Evolutionary conservation across 2,797 vertebrate genomes (phyloP).

Genomic region (Philypnodon macrostomus): DNA sequence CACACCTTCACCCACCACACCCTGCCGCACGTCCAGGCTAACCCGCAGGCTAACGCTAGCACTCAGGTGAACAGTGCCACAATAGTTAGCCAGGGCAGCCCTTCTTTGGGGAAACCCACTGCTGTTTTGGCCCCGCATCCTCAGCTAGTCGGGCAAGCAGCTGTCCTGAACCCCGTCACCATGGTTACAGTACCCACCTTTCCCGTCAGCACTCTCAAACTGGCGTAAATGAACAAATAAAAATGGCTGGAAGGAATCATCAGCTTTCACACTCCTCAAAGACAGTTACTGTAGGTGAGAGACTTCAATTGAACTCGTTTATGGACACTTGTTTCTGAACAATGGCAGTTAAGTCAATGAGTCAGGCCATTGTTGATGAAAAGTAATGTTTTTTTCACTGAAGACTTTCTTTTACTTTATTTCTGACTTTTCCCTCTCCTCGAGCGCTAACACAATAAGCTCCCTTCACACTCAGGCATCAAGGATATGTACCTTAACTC

Average conservation of each 20-base stretch:
- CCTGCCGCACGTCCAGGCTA: constrained; percentile 77
- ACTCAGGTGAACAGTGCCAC: constrained; percentile 54
- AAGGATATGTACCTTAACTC: constrained; percentile 51
- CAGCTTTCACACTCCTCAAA: constrained; percentile 33
- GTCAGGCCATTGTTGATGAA: constrained; percentile 49
- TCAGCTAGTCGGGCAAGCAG: constrained; percentile 88
- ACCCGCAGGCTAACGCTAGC: constrained; percentile 54
- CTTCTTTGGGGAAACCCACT: constrained; percentile 82
- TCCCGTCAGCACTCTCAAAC: constrained; percentile 94
- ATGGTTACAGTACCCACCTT: constrained; percentile 97
- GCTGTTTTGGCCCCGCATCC: constrained; percentile 82
- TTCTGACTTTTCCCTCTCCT: constrained; percentile 11
- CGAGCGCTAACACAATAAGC: constrained; percentile 70
- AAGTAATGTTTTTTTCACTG: constrained; percentile 28
- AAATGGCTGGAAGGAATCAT: constrained; percentile 3
- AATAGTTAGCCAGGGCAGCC: constrained; percentile 64
- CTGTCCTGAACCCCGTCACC: constrained; percentile 94
- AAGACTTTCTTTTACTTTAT: constrained; percentile 21
- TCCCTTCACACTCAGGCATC: constrained; percentile 70
- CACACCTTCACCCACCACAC: constrained; percentile 84
- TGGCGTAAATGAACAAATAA: constrained; percentile 74
- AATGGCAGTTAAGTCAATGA: constrained; percentile 25
- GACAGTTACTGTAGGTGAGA: constrained; percentile 15
- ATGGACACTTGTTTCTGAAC: constrained; percentile 33
- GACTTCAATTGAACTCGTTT: constrained; percentile 11